Conservation (phyloP, 2,113 vertebrate species). For the Panthera uncia region DNA sequence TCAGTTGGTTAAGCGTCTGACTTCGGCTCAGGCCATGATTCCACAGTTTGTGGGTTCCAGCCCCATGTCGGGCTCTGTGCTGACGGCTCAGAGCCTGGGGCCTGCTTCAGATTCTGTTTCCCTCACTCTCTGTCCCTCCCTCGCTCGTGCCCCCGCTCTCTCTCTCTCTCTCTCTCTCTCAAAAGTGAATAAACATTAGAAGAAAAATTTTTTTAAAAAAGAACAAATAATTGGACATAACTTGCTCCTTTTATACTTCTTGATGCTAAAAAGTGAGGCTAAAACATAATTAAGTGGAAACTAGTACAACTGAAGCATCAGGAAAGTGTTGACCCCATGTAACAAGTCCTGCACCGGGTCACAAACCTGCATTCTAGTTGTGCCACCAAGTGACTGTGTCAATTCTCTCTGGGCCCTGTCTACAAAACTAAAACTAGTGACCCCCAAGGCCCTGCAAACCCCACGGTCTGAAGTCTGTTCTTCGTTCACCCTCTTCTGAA, state of each 20-base stretch:
- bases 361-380: neutral
- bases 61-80: no score
- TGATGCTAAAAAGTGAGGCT: neutral
- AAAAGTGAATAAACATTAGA: no score
- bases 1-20: no score
- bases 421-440: neutral
- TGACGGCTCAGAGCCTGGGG: no score
- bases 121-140: no score
- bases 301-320: neutral
- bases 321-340: neutral
- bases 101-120: no score
- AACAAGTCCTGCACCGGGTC: neutral
- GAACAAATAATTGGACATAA: neutral
- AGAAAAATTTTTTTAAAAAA: neutral
- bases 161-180: no score
- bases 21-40: no score
- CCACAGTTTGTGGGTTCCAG: no score
- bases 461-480: neutral
- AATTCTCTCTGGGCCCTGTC: no score
- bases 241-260: neutral
- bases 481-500: neutral
- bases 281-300: neutral
- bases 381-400: neutral
- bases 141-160: rapidly evolving
- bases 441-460: neutral